Conservation (phyloP, 1,140 invertebrate species). For the Euwallacea fornicatus region DNA sequence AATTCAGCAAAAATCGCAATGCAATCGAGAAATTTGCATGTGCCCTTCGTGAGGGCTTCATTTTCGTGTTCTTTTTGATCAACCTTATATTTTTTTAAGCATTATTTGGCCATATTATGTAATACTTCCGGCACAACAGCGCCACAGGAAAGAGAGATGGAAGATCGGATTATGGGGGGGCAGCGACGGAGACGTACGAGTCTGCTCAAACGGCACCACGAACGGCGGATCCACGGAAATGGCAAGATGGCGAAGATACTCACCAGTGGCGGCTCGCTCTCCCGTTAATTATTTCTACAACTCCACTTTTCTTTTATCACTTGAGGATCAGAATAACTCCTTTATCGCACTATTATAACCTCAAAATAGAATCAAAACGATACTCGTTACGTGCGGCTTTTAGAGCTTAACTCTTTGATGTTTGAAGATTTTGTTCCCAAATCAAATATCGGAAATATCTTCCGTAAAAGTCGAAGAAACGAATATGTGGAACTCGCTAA, state of each 20-base stretch:
- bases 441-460: too few relatives aligned
- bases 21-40: constrained; percentile 13
- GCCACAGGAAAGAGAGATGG: constrained; percentile 40
- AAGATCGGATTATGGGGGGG: neutral
- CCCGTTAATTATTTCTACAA: too few relatives aligned
- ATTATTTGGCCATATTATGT: constrained; percentile 29
- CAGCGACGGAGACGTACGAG: neutral
- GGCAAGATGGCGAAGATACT: constrained; percentile 1
- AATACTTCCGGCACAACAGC: constrained; percentile 37
- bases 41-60: constrained; percentile 4
- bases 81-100: constrained; percentile 18
- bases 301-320: too few relatives aligned
- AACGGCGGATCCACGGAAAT: constrained; percentile 3
- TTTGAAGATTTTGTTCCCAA: too few relatives aligned
- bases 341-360: too few relatives aligned
- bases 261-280: neutral
- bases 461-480: too few relatives aligned
- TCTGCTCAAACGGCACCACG: too few relatives aligned
- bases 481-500: too few relatives aligned
- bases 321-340: too few relatives aligned
- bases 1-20: constrained; percentile 21
- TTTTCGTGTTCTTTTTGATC: constrained; percentile 16
- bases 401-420: too few relatives aligned
- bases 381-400: too few relatives aligned
- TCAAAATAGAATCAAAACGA: too few relatives aligned